A percentile compares a stretch with the other conserved stretches of the same genome.
Conservation (phyloP, 92 coral and sea anemone species). For the Zoanthus solanderi region DNA sequence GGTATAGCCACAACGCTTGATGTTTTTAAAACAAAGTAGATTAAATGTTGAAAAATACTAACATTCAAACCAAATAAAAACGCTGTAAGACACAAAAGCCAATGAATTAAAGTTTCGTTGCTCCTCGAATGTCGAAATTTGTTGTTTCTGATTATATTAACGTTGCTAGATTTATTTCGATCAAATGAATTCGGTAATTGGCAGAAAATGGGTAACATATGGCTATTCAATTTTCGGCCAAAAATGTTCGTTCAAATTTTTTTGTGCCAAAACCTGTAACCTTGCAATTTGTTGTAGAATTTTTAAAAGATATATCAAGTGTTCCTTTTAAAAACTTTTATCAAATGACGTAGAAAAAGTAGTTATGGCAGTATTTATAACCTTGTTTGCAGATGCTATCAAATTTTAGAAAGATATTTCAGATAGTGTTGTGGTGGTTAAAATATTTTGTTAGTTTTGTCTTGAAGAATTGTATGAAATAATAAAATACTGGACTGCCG, state of each 20-base stretch:
- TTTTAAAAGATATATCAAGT: too few species aligned
- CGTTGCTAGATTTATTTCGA: too few species aligned
- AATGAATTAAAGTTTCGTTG: neutral
- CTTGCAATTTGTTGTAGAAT: too few species aligned
- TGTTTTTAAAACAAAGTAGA: neutral
- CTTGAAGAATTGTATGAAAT: neutral
- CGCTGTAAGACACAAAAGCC: neutral
- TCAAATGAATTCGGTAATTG: too few species aligned
- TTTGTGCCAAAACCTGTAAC: too few species aligned
- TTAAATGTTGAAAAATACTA: neutral
- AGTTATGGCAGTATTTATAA: neutral
- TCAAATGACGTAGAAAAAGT: too few species aligned
- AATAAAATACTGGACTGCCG: neutral
- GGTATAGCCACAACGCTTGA: constrained; percentile 14
- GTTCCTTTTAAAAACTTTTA: too few species aligned
- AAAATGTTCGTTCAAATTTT: too few species aligned
- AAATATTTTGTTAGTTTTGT: neutral
- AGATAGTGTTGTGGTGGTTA: neutral
- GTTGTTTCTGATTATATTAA: too few species aligned
- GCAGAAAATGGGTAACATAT: too few species aligned
- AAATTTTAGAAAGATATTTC: neutral
- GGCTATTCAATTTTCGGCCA: too few species aligned
- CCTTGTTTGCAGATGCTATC: neutral
- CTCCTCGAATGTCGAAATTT: too few species aligned
- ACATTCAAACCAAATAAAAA: neutral